phyloP scores from a whole-genome alignment of 2,888 invertebrate genomes.

The Parapristionchus giblindavisi region DNA sequence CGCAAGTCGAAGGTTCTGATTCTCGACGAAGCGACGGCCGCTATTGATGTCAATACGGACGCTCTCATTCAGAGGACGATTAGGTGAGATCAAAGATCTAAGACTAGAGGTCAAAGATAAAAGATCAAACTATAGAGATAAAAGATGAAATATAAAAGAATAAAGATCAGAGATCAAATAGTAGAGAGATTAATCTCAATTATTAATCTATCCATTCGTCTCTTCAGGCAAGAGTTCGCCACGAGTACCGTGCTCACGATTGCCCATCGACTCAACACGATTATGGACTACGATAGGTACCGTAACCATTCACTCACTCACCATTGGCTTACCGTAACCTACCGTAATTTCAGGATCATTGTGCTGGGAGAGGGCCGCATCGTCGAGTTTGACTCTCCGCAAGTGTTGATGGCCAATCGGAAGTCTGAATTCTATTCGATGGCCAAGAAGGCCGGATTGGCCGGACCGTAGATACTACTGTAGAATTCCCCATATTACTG shows the following conservation, averaged over 20 bases:
- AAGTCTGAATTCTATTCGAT: conserved; percentile 70
- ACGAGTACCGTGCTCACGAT: conserved; percentile 69
- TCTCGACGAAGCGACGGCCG: conserved; percentile 75
- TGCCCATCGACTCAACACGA: conserved; percentile 90
- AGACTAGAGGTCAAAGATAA: background rate
- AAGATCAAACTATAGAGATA: background rate
- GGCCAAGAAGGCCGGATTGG: conserved; percentile 69
- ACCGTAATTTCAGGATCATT: conserved; percentile 69
- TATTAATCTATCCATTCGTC: too few relatives aligned
- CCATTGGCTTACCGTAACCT: background rate
- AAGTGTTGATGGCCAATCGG: conserved; percentile 66
- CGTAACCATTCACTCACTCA: background rate
- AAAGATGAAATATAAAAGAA: too few relatives aligned
- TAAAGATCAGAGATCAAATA: too few relatives aligned
- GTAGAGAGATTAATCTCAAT: background rate
- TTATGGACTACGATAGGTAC: conserved; percentile 82
- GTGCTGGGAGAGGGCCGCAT: conserved; percentile 71
- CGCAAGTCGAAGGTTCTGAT: conserved; percentile 74
- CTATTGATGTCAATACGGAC: conserved; percentile 74
- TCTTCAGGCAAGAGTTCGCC: too few relatives aligned
- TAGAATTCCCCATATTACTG: background rate
- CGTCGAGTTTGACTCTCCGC: conserved; percentile 70
- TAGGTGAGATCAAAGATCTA: conserved; percentile 26
- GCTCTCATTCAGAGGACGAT: conserved; percentile 73
- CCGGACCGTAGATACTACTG: conserved; percentile 8